Conservation (phyloP, 2,113 vertebrate species). For the Gasterosteus nipponicus region DNA sequence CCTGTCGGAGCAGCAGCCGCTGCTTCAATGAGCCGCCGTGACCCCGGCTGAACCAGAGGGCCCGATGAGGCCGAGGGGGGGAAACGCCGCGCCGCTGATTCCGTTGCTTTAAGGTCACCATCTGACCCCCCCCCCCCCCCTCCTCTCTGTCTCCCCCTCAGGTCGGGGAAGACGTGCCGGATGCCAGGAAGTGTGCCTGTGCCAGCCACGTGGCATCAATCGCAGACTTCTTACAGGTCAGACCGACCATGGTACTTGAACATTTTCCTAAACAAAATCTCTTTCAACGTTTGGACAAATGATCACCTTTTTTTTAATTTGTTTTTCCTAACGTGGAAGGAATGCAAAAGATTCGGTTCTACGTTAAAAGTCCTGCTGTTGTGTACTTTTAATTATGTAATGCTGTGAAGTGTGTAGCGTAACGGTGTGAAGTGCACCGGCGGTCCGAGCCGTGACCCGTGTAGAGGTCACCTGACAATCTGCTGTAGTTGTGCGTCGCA, state of each 20-base stretch:
- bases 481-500: not conserved
- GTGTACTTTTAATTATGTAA: not conserved
- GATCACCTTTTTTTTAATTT: not conserved
- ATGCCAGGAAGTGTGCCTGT: slow-evolving; percentile 95
- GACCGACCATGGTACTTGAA: not conserved
- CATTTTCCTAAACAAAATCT: not conserved
- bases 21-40: slow-evolving; percentile 10
- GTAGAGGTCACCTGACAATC: not conserved
- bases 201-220: slow-evolving; percentile 97
- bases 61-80: not conserved
- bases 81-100: no score
- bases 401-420: not conserved
- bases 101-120: not conserved
- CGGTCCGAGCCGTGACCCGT: no score
- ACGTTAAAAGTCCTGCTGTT: not conserved
- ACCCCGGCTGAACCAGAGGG: not conserved
- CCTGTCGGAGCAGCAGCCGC: not conserved
- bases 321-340: not conserved
- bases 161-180: slow-evolving; percentile 95
- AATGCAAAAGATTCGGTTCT: not conserved
- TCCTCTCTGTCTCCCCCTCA: slow-evolving; percentile 52
- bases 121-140: not conserved
- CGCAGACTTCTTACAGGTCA: slow-evolving; percentile 97
- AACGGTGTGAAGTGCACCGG: no score
- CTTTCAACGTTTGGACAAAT: not conserved